Percentiles rank a stretch among this genome's conserved stretches.
Conservation (phyloP, 2,797 vertebrate genomes). For the Pangasius macronema region DNA sequence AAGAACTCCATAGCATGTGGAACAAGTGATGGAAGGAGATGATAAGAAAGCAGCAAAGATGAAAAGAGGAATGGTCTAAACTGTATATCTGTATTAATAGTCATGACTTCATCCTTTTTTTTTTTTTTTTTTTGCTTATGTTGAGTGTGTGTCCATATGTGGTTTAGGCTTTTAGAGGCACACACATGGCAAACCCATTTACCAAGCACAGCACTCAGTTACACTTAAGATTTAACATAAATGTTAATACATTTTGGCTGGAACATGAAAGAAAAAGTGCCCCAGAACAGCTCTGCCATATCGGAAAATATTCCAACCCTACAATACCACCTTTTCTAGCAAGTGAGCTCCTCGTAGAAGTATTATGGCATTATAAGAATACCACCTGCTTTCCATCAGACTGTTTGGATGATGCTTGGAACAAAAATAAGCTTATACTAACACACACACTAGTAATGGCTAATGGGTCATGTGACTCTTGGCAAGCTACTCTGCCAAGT, state of each 20-base stretch:
- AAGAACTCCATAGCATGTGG: conserved; percentile 23
- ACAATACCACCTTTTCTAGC: conserved; percentile 6
- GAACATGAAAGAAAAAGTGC: conserved; percentile 4
- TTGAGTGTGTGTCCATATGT: conserved; percentile 41
- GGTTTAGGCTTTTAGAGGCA: conserved; percentile 8
- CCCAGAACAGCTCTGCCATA: background rate
- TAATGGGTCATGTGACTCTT: conserved; percentile 4
- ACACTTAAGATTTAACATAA: conserved; percentile 24
- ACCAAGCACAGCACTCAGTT: conserved; percentile 6
- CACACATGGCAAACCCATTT: conserved; percentile 15
- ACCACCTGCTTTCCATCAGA: conserved; percentile 36
- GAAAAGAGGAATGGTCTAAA: conserved; percentile 49
- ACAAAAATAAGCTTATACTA: conserved; percentile 5
- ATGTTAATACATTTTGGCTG: conserved; percentile 9
- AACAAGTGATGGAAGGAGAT: conserved; percentile 45
- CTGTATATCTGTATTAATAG: conserved; percentile 54
- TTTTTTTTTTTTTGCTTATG: conserved; percentile 38
- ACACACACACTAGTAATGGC: background rate
- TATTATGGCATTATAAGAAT: background rate
- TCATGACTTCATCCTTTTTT: conserved; percentile 65
- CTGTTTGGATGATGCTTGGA: conserved; percentile 23
- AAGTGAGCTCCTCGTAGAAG: background rate
- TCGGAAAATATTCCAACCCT: conserved; percentile 24
- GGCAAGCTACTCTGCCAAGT: background rate
- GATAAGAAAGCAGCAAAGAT: conserved; percentile 48